Evolutionary conservation across 37 sponge, comb jelly and placozoan species (phyloP).

Genomic region (Oscarella lobularis): DNA sequence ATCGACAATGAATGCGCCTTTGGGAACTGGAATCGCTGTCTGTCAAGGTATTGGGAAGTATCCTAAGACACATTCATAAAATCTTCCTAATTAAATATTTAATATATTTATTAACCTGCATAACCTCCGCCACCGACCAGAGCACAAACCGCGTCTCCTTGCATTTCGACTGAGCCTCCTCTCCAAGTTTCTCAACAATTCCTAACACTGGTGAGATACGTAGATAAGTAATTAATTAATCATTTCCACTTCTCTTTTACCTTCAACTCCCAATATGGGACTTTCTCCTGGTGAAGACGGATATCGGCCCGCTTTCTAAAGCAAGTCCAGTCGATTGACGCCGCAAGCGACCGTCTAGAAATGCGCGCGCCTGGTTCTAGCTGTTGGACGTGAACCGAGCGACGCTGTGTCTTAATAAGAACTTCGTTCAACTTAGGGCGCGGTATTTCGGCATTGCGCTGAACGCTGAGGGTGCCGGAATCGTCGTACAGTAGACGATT

Average conservation of each 20-base stretch:
- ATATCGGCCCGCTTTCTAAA: slow-evolving; percentile 49
- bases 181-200: slow-evolving; percentile 22
- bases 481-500: too few species aligned
- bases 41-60: slow-evolving; percentile 61
- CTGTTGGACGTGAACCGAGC: too few species aligned
- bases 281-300: slow-evolving; percentile 77
- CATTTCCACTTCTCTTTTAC: slow-evolving; percentile 17
- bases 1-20: slow-evolving; percentile 18
- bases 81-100: background rate
- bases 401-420: too few species aligned
- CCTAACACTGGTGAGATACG: slow-evolving; percentile 40
- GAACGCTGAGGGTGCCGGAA: too few species aligned
- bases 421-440: too few species aligned
- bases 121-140: slow-evolving; percentile 85
- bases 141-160: slow-evolving; percentile 72
- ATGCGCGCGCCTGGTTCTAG: too few species aligned
- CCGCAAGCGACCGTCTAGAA: slow-evolving; percentile 61
- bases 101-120: slow-evolving; percentile 43
- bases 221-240: slow-evolving; percentile 11
- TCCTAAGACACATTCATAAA: slow-evolving; percentile 18
- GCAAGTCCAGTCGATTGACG: slow-evolving; percentile 70
- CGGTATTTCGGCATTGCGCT: too few species aligned
- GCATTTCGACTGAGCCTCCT: slow-evolving; percentile 22
- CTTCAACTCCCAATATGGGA: slow-evolving; percentile 78
- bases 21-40: slow-evolving; percentile 47